Conservation (phyloP, 2,797 vertebrate species). For the Darevskia nairensis region DNA sequence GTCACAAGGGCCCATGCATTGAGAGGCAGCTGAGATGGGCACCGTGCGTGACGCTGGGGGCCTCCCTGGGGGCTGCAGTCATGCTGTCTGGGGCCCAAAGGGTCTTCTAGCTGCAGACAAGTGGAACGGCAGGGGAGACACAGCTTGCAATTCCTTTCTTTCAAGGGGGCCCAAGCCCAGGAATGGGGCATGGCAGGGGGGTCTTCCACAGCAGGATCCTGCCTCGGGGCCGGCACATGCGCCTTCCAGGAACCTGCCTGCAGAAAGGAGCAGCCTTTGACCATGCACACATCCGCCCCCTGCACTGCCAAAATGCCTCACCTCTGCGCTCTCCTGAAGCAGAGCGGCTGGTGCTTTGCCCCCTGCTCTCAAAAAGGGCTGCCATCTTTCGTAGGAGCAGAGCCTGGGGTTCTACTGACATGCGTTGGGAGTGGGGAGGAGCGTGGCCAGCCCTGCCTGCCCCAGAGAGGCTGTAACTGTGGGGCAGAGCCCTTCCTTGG, state of each 20-base stretch:
- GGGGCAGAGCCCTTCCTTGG: too few relatives aligned
- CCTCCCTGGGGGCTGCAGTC: too few relatives aligned
- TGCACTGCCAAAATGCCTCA: too few relatives aligned
- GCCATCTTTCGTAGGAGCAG: background rate
- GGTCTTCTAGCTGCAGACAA: too few relatives aligned
- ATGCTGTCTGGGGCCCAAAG: too few relatives aligned
- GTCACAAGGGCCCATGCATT: background rate
- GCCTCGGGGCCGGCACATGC: background rate
- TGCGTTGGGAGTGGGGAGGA: too few relatives aligned
- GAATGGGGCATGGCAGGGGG: background rate
- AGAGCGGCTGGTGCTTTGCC: background rate
- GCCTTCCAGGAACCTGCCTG: background rate
- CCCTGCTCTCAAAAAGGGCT: background rate
- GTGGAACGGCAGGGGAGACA: too few relatives aligned
- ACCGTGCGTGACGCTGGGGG: too few relatives aligned
- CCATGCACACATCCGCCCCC: too few relatives aligned
- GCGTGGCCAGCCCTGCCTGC: background rate
- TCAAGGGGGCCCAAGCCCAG: too few relatives aligned
- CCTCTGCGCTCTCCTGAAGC: background rate
- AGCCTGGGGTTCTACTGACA: background rate
- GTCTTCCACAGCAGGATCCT: background rate
- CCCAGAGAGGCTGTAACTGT: background rate
- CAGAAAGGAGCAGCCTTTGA: background rate
- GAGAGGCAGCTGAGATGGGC: too few relatives aligned
- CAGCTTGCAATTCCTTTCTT: background rate